Evolutionary conservation across 2,888 invertebrate species (phyloP).

Genomic region (Colostygia pectinataria): DNA sequence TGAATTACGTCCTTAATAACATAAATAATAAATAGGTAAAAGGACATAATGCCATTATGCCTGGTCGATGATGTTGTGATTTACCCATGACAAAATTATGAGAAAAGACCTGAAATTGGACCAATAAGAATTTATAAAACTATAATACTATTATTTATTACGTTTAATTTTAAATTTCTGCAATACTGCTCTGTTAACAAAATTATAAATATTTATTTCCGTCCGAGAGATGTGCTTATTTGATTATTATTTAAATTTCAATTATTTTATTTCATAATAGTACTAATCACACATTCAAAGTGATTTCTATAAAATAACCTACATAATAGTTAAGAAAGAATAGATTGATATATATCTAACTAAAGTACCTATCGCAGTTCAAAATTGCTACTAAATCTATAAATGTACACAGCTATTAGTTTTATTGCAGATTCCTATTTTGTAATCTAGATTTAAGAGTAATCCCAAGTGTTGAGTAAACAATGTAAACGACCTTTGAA

Average conservation of each 20-base stretch:
- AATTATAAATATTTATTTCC: conserved; percentile 43
- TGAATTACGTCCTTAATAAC: conserved; percentile 34
- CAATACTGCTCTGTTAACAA: not conserved
- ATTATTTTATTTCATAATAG: conserved; percentile 3
- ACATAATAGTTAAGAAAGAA: not conserved
- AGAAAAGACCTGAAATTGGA: conserved; percentile 64
- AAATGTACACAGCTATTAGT: conserved; percentile 36
- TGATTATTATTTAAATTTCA: conserved; percentile 1
- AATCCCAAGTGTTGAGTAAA: conserved; percentile 50
- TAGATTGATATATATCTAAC: conserved; percentile 15
- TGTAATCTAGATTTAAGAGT: conserved; percentile 73
- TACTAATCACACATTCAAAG: conserved; percentile 2
- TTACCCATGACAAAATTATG: conserved; percentile 55
- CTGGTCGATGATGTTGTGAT: conserved; percentile 45
- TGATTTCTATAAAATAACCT: conserved; percentile 6
- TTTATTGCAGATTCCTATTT: conserved; percentile 82
- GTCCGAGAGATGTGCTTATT: conserved; percentile 47
- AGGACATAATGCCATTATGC: conserved; percentile 9
- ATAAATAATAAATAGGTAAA: conserved; percentile 20
- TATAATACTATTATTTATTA: too few species aligned
- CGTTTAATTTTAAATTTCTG: too few species aligned
- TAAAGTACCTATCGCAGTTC: conserved; percentile 27
- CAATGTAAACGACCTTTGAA: conserved; percentile 40
- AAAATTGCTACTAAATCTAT: conserved; percentile 31
- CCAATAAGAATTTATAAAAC: conserved; percentile 46